Evolutionary conservation across 2,113 vertebrate species (phyloP), one percentile per base, ranked within the genome.

Genomic region (Tautogolabrus adspersus): DNA sequence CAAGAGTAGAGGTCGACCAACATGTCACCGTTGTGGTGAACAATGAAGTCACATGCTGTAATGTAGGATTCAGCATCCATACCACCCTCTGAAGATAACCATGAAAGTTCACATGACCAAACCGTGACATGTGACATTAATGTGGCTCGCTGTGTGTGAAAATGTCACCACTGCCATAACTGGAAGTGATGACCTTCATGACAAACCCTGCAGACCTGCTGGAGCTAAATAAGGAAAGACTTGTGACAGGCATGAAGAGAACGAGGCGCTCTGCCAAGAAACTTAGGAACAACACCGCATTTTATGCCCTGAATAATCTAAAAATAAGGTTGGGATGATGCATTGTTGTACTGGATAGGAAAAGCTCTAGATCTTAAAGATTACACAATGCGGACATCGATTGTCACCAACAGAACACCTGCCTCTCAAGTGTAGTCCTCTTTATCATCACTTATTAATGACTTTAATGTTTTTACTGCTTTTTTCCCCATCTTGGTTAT

Each of bases 181-280:
- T 2, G 69, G 63, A 84, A 60, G 65, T 64, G n/a, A 69, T 83
- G 87, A 89, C 88, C 88, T 88, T 88, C 55, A 74, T 51, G 51
- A 59, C 30, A 61, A 82, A 65, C 51, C 51, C 42, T 16, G 23
- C 72, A 66, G 75, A 73, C 66, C 79, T 38, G 26, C 66, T 46
- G 64, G 1, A 12, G 62, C 87, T 92, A 85, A 87, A 90, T 83
- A 89, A 88, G 81, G 77, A 84, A 44, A 59, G 34, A 79, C 61
- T 40, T 21, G 47, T 19, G 47, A 19, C 3, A 49, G 15, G 47
- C 47, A 10, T 44, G 64, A 73, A 38, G 30, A 49, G n/a, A 56
- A 26, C 22, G 12, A n/a, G 18, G n/a, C 46, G 42, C 57, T 65
- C 54, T 54, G 66, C 15, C 52, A 73, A 62, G 42, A 52, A 8